Conservation (phyloP, 2,797 vertebrate species). For the Rhynchotus rufescens region DNA sequence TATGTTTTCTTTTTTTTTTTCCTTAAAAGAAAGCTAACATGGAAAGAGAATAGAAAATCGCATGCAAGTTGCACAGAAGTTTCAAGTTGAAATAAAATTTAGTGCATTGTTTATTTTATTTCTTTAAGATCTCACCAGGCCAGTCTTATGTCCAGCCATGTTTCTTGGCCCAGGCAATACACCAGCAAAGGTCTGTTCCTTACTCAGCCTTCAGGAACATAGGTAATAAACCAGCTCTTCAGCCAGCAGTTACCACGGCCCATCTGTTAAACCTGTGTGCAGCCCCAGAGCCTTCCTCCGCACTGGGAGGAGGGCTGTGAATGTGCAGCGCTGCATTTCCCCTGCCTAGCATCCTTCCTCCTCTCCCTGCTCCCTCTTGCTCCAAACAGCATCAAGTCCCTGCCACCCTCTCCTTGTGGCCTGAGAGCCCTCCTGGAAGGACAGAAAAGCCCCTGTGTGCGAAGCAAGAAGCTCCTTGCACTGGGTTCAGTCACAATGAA, state of each 20-base stretch:
- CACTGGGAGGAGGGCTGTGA: not conserved
- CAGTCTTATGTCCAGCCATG: not conserved
- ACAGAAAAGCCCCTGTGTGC: not conserved
- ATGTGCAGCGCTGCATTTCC: rapidly evolving
- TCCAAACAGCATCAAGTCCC: not conserved
- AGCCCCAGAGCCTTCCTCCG: not conserved
- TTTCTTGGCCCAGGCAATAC: not conserved
- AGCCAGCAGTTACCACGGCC: not conserved
- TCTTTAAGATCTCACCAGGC: not conserved
- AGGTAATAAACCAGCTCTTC: not conserved
- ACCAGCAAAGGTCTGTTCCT: not conserved
- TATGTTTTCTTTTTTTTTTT: not conserved
- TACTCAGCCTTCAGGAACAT: not conserved
- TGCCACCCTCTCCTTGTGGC: not conserved
- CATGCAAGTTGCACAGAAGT: not conserved
- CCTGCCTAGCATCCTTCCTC: not conserved
- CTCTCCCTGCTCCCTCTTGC: not conserved
- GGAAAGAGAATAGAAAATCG: not conserved
- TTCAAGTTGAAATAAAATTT: not conserved
- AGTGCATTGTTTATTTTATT: not conserved
- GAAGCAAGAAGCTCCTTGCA: rapidly evolving
- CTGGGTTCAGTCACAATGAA: not conserved
- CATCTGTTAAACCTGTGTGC: not conserved
- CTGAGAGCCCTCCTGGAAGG: not conserved
- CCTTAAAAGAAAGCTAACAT: not conserved